phyloP scores from a whole-genome alignment of 2,888 invertebrate genomes.

The Falcaria lacertinaria region DNA sequence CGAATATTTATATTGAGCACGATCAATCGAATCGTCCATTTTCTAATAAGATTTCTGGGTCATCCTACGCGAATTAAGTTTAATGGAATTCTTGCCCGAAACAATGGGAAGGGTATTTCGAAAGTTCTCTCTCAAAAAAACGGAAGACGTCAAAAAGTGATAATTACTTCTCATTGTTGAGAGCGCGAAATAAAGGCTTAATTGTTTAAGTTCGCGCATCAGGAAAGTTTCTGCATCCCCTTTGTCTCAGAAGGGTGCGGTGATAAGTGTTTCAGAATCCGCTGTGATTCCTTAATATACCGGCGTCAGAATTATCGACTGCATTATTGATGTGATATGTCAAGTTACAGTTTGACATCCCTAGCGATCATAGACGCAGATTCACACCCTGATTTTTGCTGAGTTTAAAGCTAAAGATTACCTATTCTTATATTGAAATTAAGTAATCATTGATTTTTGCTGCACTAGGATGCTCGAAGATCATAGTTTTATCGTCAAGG shows the following conservation, averaged over 20 bases:
- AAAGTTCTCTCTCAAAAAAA: constrained; percentile 50
- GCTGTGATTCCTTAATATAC: not conserved
- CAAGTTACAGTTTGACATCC: no score
- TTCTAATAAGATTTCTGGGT: constrained; percentile 54
- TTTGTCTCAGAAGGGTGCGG: constrained; percentile 30
- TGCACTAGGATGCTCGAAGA: no score
- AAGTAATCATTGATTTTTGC: no score
- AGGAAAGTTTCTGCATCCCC: constrained; percentile 38
- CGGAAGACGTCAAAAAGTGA: constrained; percentile 41
- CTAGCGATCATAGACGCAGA: no score
- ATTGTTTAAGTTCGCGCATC: constrained; percentile 61
- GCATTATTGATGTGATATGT: no score
- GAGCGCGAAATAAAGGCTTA: constrained; percentile 59
- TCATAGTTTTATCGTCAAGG: no score
- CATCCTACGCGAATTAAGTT: constrained; percentile 33
- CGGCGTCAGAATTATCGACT: no score
- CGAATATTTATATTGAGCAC: constrained; percentile 2
- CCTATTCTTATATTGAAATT: no score
- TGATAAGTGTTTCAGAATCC: not conserved
- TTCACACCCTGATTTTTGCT: no score
- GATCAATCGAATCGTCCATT: constrained; percentile 20
- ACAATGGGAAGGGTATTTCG: constrained; percentile 36
- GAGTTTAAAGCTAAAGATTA: no score
- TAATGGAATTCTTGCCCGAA: constrained; percentile 36
- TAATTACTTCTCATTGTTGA: constrained; percentile 69